Conservation (phyloP, 2,797 vertebrate species). For the Lithobates sylvaticus region DNA sequence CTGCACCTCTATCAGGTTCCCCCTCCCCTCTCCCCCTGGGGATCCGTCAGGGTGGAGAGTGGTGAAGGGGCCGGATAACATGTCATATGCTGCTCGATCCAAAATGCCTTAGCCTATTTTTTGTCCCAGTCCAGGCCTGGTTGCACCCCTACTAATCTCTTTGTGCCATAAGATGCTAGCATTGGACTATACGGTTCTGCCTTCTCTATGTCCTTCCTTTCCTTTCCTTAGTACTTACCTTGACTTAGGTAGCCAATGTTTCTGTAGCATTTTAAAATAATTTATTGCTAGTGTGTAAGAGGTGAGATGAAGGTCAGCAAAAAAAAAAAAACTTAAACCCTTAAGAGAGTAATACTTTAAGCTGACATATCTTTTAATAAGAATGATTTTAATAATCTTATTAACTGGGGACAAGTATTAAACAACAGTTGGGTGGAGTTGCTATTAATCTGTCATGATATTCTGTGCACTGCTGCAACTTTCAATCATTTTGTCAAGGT, state of each 20-base stretch:
- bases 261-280: neutral
- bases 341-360: neutral
- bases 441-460: slow-evolving; percentile 9
- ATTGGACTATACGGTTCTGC: too few species aligned
- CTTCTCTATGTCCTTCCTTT: too few species aligned
- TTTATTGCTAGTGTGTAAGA: neutral
- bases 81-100: too few species aligned
- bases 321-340: neutral
- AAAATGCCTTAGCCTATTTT: too few species aligned
- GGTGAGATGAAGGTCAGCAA: neutral
- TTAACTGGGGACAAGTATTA: slow-evolving; percentile 2
- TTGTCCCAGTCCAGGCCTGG: too few species aligned
- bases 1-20: too few species aligned
- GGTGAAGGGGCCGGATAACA: too few species aligned
- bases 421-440: slow-evolving; percentile 14
- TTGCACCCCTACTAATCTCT: too few species aligned
- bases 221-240: too few species aligned
- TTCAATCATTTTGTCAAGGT: slow-evolving; percentile 5
- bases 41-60: too few species aligned
- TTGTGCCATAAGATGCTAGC: too few species aligned
- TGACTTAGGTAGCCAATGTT: neutral
- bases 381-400: slow-evolving; percentile 6
- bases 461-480: slow-evolving; percentile 12
- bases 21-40: too few species aligned
- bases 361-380: neutral